These are phyloP conservation scores for Chiridota heheva DNA, from an alignment of 35 echinoderm and acorn worm genomes.

Conservation along the genomic window DNA sequence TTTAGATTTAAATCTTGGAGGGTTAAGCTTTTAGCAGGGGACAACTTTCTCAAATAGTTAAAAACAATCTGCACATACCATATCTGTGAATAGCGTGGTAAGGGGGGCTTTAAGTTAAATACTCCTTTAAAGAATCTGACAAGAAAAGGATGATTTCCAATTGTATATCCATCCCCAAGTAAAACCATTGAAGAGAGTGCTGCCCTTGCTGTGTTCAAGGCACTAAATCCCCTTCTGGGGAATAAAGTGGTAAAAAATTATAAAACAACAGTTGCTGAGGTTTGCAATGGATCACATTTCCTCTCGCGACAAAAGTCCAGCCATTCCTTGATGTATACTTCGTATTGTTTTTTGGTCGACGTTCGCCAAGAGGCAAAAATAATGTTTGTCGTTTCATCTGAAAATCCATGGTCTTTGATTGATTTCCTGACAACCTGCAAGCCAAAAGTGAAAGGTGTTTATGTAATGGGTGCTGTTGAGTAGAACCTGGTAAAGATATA, in stretches of 20 bases:
- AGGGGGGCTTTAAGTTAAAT: conserved; percentile 29
- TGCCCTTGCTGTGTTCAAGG: conserved; percentile 16
- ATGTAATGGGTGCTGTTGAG: conserved; percentile 11
- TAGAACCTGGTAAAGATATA: background rate
- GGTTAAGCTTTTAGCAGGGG: conserved; percentile 11
- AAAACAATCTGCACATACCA: conserved; percentile 41
- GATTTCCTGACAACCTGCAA: conserved; percentile 18
- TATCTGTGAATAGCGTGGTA: conserved; percentile 14
- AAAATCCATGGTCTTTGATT: background rate
- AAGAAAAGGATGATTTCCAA: conserved; percentile 12
- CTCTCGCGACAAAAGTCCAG: background rate
- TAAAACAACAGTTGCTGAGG: conserved; percentile 8
- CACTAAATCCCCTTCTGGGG: conserved; percentile 13
- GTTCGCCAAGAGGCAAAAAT: conserved; percentile 12
- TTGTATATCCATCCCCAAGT: background rate
- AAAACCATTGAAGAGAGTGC: conserved; percentile 19
- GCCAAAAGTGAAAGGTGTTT: conserved; percentile 1
- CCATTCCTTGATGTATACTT: conserved; percentile 5
- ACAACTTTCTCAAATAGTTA: conserved; percentile 23
- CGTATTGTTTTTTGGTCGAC: conserved; percentile 6
- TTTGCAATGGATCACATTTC: conserved; percentile 35
- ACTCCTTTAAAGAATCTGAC: conserved; percentile 45
- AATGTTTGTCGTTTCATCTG: background rate
- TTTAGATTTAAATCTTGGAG: conserved; percentile 40
- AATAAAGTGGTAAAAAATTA: conserved; percentile 29